Evolutionary conservation across 30 jellyfish, hydroid and myxozoan species (phyloP), one percentile per base, ranked within the genome.

Genomic region (Aurelia aurita complex sp. Pacific): DNA sequence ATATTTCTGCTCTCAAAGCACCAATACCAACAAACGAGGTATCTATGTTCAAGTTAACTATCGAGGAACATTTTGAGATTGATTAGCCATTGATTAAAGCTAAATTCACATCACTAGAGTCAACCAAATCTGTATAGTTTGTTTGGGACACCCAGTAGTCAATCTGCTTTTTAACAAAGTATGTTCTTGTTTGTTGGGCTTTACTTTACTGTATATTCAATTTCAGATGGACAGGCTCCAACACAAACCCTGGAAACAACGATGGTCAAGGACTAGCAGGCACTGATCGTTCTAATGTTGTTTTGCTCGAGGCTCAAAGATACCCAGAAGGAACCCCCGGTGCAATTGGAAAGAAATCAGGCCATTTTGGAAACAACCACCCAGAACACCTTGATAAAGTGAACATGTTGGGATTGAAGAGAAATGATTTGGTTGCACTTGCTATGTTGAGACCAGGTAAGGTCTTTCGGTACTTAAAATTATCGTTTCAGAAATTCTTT

Each of bases 171-270:
- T 23, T 23, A 23, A 0, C 29, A 23, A 23, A 23, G 29, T 23
- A 23, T 23, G 29, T 23, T 23, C 29, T 23, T 23, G 29, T 23
- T 23, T 23, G 29, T 0, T 0, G 29, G 29, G 29, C 0, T 23
- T 23, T 71, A 11, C 11, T 11, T 32, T 43, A 16, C 8, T 73
- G 74, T 14, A 9, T 53, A n/a, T 67, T 19, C 43, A 32, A 63
- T 80, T 73, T 23, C 88, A 94, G 99, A 51, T 94, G 99, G 99
- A 94, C 99, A n/a, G 99, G 99, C 2, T 94, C 99, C 36, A 94
- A 94, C 69, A 86, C 99, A 36, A 94, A 94, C 89, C 96, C 96
- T 17, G 80, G 92, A 29, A 85, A 89, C 76, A 94, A 94, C 82
- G 99, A 88, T 38, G 99, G 99, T 12, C 99, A 94, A 67, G 99